Conservation (phyloP, 1,140 invertebrate species). For the Rhopalosiphum maidis region DNA sequence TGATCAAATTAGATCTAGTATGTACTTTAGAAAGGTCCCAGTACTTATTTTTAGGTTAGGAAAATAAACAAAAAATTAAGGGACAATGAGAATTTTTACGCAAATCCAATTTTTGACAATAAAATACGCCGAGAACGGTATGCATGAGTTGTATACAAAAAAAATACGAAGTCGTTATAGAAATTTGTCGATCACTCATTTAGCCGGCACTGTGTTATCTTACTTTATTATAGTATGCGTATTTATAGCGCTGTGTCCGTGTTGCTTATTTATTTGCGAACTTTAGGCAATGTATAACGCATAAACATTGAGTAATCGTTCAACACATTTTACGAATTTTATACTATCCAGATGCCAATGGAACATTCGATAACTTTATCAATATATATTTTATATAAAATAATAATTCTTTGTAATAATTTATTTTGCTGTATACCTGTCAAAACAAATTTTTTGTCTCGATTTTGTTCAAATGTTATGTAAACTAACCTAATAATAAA, state of each 20-base stretch:
- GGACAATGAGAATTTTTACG: too few species aligned
- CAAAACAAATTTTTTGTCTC: not conserved
- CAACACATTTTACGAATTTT: not conserved
- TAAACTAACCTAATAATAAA: too few species aligned
- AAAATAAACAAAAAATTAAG: too few species aligned
- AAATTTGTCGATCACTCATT: not conserved
- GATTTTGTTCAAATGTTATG: too few species aligned
- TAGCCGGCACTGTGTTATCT: not conserved
- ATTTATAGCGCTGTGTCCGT: not conserved
- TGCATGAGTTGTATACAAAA: not conserved
- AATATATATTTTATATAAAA: not conserved
- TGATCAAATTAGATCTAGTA: too few species aligned
- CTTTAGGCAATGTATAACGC: not conserved
- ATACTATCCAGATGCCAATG: not conserved
- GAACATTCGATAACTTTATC: not conserved
- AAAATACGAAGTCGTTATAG: not conserved
- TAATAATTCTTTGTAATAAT: not conserved
- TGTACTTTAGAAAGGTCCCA: too few species aligned
- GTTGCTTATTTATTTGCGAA: not conserved
- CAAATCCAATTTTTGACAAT: too few species aligned
- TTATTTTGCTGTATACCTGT: not conserved
- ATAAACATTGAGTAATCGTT: not conserved
- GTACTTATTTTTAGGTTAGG: too few species aligned
- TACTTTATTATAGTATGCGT: not conserved
- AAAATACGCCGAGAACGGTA: too few species aligned